These are phyloP conservation scores for Leiothrix lutea DNA, from an alignment of 2,113 vertebrate species.

Conservation along the genomic window DNA sequence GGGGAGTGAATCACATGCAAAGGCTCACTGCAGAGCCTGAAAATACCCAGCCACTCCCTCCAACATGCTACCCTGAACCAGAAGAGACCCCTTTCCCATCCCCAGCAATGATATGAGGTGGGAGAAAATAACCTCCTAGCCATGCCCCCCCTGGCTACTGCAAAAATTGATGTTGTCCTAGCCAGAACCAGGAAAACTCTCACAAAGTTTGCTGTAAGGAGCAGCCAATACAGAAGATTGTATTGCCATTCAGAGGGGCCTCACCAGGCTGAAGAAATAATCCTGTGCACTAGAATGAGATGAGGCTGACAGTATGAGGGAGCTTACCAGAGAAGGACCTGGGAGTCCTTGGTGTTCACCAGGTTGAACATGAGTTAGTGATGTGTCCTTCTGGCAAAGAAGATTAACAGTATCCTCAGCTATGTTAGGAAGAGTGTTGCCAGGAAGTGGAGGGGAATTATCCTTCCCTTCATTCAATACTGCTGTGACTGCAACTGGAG, in stretches of 20 bases:
- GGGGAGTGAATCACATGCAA: not conserved
- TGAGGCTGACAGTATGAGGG: rapidly evolving
- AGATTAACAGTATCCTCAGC: not conserved
- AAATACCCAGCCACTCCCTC: not conserved
- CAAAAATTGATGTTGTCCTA: not conserved
- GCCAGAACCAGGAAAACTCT: rapidly evolving
- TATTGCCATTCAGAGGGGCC: not conserved
- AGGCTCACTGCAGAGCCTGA: not conserved
- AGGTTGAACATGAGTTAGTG: not conserved
- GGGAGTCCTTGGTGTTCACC: not conserved
- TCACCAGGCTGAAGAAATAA: not conserved
- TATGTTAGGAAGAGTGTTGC: not conserved
- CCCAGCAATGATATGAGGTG: not conserved
- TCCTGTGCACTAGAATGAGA: not conserved
- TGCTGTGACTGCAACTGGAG: not conserved
- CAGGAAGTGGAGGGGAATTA: not conserved
- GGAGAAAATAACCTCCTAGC: not conserved
- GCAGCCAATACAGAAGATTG: not conserved
- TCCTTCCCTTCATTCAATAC: not conserved
- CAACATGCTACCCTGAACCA: not conserved
- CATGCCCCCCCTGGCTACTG: not conserved
- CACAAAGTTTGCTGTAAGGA: not conserved
- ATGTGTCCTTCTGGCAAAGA: not conserved
- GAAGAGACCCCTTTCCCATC: not conserved
- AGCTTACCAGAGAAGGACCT: not conserved